Percentiles rank a stretch among this genome's conserved stretches.
These are phyloP conservation scores for Podarcis muralis DNA, from an alignment of 2,113 vertebrate genomes.

Conservation along the genomic window DNA sequence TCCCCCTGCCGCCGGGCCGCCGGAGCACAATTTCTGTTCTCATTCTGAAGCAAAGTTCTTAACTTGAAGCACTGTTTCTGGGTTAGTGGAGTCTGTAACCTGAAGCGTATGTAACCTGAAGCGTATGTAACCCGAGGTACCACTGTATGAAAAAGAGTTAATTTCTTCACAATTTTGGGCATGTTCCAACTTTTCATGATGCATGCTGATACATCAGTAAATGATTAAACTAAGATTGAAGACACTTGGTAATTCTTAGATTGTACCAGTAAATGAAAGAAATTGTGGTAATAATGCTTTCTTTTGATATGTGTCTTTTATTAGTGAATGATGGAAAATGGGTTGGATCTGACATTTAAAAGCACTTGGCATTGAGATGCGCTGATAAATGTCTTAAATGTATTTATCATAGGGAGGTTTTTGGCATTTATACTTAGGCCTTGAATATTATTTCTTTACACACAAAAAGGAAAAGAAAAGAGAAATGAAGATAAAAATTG, in stretches of 20 bases:
- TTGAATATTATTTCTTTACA: neutral
- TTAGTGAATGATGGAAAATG: neutral
- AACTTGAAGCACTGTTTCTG: too few relatives aligned
- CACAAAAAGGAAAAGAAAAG: too few relatives aligned
- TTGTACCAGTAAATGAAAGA: neutral
- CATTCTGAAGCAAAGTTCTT: too few relatives aligned
- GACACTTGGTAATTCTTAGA: neutral
- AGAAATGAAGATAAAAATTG: neutral
- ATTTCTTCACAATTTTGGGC: neutral
- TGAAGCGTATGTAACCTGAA: too few relatives aligned
- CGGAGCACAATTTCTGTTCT: too few relatives aligned
- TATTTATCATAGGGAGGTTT: neutral
- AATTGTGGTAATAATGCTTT: neutral
- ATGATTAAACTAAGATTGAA: neutral
- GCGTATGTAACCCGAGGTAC: too few relatives aligned
- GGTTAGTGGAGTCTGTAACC: too few relatives aligned
- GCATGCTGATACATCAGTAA: neutral
- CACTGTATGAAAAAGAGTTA: neutral
- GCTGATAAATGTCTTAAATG: neutral
- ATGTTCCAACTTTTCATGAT: neutral
- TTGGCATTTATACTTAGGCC: neutral
- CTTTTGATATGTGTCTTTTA: neutral
- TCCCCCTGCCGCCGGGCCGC: too few relatives aligned
- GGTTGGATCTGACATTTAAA: neutral
- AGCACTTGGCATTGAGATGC: neutral